Conservation (phyloP, 2,888 invertebrate genomes). For the Campoplex nolae region DNA sequence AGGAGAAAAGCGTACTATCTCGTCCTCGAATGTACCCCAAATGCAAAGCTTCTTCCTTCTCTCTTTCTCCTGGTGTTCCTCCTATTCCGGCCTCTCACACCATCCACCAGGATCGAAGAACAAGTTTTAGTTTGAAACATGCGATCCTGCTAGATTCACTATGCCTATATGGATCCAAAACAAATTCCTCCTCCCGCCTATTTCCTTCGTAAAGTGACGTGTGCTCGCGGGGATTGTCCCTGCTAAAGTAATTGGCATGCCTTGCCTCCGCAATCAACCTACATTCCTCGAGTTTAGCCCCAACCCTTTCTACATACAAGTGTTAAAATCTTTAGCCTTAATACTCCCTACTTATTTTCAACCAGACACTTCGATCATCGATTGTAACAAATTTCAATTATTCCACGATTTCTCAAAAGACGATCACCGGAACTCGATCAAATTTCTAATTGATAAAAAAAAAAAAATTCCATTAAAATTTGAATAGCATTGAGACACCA, state of each 20-base stretch:
- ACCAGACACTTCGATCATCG: not conserved
- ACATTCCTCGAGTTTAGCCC: constrained; percentile 6
- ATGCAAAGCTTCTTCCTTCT: constrained; percentile 41
- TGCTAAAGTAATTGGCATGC: constrained; percentile 64
- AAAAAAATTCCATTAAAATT: not conserved
- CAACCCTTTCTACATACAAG: not conserved
- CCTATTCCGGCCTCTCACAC: constrained; percentile 28
- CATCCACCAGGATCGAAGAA: constrained; percentile 77
- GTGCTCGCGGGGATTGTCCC: constrained; percentile 61
- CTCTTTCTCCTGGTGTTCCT: constrained; percentile 9
- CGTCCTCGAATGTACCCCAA: constrained; percentile 57
- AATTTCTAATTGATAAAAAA: not conserved
- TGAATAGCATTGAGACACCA: too few relatives aligned
- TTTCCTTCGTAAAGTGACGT: constrained; percentile 62
- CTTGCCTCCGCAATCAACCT: constrained; percentile 35
- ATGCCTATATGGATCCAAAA: constrained; percentile 70
- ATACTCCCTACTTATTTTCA: not conserved
- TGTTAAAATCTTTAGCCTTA: not conserved
- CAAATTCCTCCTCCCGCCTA: constrained; percentile 54
- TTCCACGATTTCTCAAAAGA: not conserved
- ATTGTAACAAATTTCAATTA: not conserved
- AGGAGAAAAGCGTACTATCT: constrained; percentile 54
- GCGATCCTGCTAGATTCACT: constrained; percentile 78
- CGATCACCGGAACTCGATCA: not conserved
- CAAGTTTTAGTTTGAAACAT: constrained; percentile 76